Base-by-base conservation (phyloP, 2,113 vertebrate species). In the Grallaria varia region DNA sequence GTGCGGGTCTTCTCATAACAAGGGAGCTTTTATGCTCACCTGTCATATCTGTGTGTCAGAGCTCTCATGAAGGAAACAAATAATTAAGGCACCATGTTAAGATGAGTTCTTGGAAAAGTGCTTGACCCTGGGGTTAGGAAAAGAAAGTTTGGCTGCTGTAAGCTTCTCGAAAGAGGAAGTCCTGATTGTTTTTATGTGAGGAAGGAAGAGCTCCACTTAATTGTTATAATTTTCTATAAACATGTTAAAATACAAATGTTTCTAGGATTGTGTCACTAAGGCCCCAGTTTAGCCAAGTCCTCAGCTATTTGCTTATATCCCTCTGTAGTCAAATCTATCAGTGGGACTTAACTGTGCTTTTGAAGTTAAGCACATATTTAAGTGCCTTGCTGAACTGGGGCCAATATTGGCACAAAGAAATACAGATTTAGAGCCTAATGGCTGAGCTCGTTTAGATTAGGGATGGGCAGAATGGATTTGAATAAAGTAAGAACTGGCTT, bases 221-320 rank as follows among this genome's bases (percentile, higher is more conserved):
- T 96, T 96, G 90, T 90, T 92, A 40, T 58, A 94, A 93, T 96
- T 96, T 92, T 89, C 88, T 95, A 82, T 93, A 96, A 97, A 97
- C 95, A 95, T 84, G 69, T 72, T 95, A 94, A 96, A 95, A 95
- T 94, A 93, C 77, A 96, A 96, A 94, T 92, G 95, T 94, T 96
- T 96, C 95, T 86, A 89, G 88, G 90, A 90, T 92, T 95, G 93
- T 96, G 86, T 95, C 95, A 90, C 90, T 37, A 75, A 90, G 74
- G 75, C 88, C 50, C 37, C 66, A 75, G 35, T 94, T 96, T 90
- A 95, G 86, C 88, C 90, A 90, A 96, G 92, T 92, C 86, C 55
- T 93, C 53, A 84, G 90, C 93, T 89, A 82, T 94, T 94, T 96
- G 83, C 96, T 96, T 94, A 96, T 80, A 94, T 96, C 86, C 86